phyloP scores from a whole-genome alignment of 2,113 vertebrate genomes.

The Pluvialis apricaria region DNA sequence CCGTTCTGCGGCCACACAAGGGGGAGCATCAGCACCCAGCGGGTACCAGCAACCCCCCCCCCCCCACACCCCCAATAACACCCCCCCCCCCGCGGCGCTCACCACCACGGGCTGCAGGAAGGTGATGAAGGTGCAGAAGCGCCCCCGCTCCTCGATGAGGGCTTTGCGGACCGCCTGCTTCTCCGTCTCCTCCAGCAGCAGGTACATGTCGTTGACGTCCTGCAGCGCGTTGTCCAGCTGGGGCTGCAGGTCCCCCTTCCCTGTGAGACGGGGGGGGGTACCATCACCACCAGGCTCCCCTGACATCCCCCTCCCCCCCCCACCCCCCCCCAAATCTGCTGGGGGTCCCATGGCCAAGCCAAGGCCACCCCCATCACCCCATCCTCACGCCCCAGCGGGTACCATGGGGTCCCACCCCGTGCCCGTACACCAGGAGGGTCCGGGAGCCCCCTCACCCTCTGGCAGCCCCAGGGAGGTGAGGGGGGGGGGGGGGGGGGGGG shows the following conservation, averaged over 20 bases:
- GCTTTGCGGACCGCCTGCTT: slow-evolving; percentile 96
- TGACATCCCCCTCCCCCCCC: background rate
- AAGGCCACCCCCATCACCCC: background rate
- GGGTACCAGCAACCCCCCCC: background rate
- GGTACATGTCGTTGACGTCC: slow-evolving; percentile 95
- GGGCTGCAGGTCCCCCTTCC: slow-evolving; percentile 93
- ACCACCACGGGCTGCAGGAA: slow-evolving; percentile 96
- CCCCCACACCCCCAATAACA: accelerated
- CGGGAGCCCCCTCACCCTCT: background rate
- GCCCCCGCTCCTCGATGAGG: slow-evolving; percentile 91
- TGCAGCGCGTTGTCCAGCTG: slow-evolving; percentile 97
- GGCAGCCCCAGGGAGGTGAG: background rate
- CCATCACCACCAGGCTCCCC: background rate
- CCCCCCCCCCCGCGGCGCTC: background rate
- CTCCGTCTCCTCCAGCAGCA: slow-evolving; percentile 97
- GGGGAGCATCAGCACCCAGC: background rate
- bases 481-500: background rate
- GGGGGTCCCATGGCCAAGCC: background rate
- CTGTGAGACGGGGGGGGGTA: slow-evolving; percentile 41
- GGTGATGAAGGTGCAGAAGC: slow-evolving; percentile 93
- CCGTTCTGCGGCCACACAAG: slow-evolving; percentile 76
- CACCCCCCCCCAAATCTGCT: background rate
- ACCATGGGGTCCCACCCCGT: background rate
- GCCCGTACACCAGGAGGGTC: background rate
- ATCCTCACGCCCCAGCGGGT: background rate